These are phyloP conservation scores for Romanomermis culicivorax DNA, from an alignment of 2,888 invertebrate species.

Conservation along the genomic window DNA sequence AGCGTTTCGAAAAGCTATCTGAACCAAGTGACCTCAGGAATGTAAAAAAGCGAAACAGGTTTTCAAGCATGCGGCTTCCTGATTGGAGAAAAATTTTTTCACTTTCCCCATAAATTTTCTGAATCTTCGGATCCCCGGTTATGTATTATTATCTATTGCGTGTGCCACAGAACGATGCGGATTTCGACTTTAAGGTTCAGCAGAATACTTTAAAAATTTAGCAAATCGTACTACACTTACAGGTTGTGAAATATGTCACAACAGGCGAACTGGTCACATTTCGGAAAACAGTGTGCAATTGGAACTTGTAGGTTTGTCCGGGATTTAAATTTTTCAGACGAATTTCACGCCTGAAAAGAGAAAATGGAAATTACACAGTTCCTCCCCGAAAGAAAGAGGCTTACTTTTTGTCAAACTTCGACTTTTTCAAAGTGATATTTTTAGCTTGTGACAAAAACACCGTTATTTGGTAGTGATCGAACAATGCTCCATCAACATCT, in stretches of 20 bases:
- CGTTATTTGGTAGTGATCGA: constrained; percentile 3
- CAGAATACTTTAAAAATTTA: not conserved
- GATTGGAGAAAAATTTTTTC: too few species aligned
- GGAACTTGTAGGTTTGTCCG: not conserved
- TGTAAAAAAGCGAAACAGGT: too few species aligned
- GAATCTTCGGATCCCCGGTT: too few species aligned
- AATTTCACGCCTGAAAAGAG: constrained; percentile 7
- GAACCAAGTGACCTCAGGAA: too few species aligned
- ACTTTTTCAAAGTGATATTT: not conserved
- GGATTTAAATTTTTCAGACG: constrained; percentile 5
- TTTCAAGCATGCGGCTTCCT: too few species aligned
- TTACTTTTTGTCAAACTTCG: not conserved
- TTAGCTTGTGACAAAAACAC: not conserved
- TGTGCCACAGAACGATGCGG: not conserved
- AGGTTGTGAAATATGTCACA: constrained; percentile 6
- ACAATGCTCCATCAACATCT: constrained; percentile 5
- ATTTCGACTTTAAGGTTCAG: not conserved
- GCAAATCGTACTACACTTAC: constrained; percentile 2
- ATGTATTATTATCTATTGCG: too few species aligned
- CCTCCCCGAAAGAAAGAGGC: not conserved
- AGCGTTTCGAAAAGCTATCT: too few species aligned
- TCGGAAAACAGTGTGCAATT: constrained; percentile 1
- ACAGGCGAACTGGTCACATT: constrained; percentile 1
- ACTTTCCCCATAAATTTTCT: too few species aligned
- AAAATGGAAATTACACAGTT: too few species aligned